phyloP scores from a whole-genome alignment of 1,140 invertebrate species.

The Lepidurus couesii region DNA sequence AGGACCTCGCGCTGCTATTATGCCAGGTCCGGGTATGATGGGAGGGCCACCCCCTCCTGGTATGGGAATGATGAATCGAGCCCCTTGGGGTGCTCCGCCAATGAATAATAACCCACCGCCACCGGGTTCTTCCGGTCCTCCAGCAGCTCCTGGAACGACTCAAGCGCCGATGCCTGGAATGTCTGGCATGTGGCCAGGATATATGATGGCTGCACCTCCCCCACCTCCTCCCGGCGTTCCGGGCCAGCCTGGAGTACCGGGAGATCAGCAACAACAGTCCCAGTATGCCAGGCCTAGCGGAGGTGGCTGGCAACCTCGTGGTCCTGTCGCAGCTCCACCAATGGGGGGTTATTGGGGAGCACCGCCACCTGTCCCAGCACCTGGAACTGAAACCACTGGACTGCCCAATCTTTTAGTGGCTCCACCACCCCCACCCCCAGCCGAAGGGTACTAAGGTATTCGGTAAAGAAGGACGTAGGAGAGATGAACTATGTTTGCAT shows the following conservation, averaged over 20 bases:
- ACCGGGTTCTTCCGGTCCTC: slow-evolving; percentile 43
- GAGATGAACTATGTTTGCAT: no score
- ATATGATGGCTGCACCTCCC: slow-evolving; percentile 35
- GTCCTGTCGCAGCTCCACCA: not conserved
- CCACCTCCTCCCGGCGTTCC: slow-evolving; percentile 37
- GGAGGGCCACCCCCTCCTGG: slow-evolving; percentile 48
- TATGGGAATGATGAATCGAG: slow-evolving; percentile 35
- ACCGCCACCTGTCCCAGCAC: not conserved
- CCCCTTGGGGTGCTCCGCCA: slow-evolving; percentile 37
- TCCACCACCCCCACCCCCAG: slow-evolving; percentile 2
- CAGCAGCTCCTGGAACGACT: slow-evolving; percentile 41
- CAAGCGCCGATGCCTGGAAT: slow-evolving; percentile 48
- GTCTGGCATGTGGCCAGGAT: slow-evolving; percentile 39
- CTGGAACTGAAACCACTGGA: not conserved
- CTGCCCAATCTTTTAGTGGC: slow-evolving; percentile 2
- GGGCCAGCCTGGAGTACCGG: slow-evolving; percentile 29
- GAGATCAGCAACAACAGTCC: not conserved
- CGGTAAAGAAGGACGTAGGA: no score
- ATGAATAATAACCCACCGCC: slow-evolving; percentile 40
- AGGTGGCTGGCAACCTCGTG: not conserved
- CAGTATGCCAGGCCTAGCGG: not conserved
- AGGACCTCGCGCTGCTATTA: slow-evolving; percentile 55
- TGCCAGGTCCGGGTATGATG: slow-evolving; percentile 40
- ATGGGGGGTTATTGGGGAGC: slow-evolving; percentile 10
- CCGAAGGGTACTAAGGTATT: not conserved